Conservation (phyloP, 2,797 vertebrate genomes). For the Cygnus olor region DNA sequence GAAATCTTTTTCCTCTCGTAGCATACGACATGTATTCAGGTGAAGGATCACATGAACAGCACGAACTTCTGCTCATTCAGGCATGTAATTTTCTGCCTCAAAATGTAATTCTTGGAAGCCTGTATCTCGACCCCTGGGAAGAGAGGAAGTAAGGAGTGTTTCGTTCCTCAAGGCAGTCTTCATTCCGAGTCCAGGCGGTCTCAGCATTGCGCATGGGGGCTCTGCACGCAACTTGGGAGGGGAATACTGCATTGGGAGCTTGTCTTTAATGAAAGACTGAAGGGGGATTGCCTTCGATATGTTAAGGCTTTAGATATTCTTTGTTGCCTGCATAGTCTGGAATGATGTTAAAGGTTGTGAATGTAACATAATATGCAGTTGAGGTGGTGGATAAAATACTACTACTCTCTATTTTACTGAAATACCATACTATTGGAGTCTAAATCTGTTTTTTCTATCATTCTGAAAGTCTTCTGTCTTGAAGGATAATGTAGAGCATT, state of each 20-base stretch:
- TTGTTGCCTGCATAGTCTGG: background rate
- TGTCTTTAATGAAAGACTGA: background rate
- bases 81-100: background rate
- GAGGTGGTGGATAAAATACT: background rate
- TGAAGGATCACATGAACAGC: background rate
- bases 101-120: constrained; percentile 4
- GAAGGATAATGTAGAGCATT: background rate
- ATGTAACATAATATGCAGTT: background rate
- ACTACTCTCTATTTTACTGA: background rate
- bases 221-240: background rate
- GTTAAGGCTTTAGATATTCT: background rate
- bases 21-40: background rate
- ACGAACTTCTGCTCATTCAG: background rate
- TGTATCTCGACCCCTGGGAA: constrained; percentile 1
- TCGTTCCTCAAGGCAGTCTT: background rate
- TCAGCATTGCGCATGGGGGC: background rate
- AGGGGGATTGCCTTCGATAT: background rate
- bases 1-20: background rate
- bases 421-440: background rate
- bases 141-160: background rate
- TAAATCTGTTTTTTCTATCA: background rate
- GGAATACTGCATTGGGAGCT: background rate
- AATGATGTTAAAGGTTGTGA: background rate
- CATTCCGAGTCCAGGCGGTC: rapidly evolving
- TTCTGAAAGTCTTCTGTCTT: background rate